Base-by-base conservation (phyloP, 2,797 vertebrate species). In the Takifugu ocellatus region DNA sequence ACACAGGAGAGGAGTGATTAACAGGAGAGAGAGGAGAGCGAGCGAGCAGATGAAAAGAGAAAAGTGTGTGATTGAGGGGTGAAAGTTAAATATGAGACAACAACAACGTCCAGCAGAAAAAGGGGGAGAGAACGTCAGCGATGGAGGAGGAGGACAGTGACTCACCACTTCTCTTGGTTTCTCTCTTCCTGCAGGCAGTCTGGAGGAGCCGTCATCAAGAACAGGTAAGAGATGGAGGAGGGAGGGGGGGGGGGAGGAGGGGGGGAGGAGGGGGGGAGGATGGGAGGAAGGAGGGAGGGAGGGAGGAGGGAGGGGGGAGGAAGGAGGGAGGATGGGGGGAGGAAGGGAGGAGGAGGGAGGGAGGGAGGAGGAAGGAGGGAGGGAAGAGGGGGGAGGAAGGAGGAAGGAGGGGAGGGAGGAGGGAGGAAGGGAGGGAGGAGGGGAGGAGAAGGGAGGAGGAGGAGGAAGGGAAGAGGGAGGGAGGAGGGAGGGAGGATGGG, bases 161-260 rank as follows among this genome's bases (percentile, higher is more conserved):
- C 85, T 84, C 82, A 86, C 73, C 62, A 77, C 72, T 76, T 61
- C 74, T 80, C 63, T 76, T 51, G 78, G 73, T 46, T 58, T 66
- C 52, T 74, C 56, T 48, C 75, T 70, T 58, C 81, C 81, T 66
- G 64, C 86, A 93, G 92, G 87, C 92, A 92, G 87, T 92, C 92
- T 84, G 90, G 91, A 89, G 91, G 91, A 84, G 87, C 91, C 78
- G 92, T 92, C 85, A 91, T 92, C 84, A 93, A 93, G 83, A 93
- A 92, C 90, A 92, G 91, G 92, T 92, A 89, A 74, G 82, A 62
- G 42, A 55, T 25, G 75, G 56, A 61, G 16, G 58, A 49, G n/a
- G n/a, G n/a, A n/a, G n/a, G n/a, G n/a, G 5, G 54, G 56, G 26
- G 10, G 60, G 42, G 45, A 5, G 15, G 15, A 29, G 56, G 68